A percentile compares a stretch with the other conserved stretches of the same genome.
Conservation (phyloP, 2,888 invertebrate genomes). For the Camponotus fellah region DNA sequence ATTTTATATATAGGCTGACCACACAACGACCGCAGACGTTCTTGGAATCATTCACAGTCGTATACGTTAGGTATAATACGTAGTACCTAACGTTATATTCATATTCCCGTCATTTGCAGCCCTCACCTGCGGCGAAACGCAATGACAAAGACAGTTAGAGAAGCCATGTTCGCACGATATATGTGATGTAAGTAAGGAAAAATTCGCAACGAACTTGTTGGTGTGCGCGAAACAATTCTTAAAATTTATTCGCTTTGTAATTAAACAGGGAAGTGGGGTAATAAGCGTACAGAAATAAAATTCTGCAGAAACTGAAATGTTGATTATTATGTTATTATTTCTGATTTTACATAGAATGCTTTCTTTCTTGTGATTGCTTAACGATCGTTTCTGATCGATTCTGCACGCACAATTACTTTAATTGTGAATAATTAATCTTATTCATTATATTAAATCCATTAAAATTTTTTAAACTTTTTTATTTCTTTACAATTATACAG, state of each 20-base stretch:
- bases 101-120: slow-evolving; percentile 47
- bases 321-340: slow-evolving; percentile 20
- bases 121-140: slow-evolving; percentile 59
- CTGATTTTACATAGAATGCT: not conserved
- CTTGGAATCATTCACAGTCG: slow-evolving; percentile 43
- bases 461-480: not conserved
- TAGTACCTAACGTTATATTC: slow-evolving; percentile 13
- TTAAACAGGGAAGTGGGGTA: slow-evolving; percentile 43
- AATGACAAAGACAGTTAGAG: slow-evolving; percentile 22
- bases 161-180: slow-evolving; percentile 30
- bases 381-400: not conserved
- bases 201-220: slow-evolving; percentile 50
- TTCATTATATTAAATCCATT: not conserved
- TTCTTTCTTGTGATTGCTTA: slow-evolving; percentile 6
- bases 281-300: slow-evolving; percentile 33
- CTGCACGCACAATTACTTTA: not conserved
- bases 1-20: slow-evolving; percentile 34
- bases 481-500: not conserved
- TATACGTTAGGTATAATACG: slow-evolving; percentile 15
- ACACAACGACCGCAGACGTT: slow-evolving; percentile 37
- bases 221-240: slow-evolving; percentile 62
- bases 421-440: not conserved
- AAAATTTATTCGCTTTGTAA: slow-evolving; percentile 59
- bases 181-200: slow-evolving; percentile 56
- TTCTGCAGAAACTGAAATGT: slow-evolving; percentile 3